phyloP scores from a whole-genome alignment of 92 coral and sea anemone species.

The Heteractis magnifica region DNA sequence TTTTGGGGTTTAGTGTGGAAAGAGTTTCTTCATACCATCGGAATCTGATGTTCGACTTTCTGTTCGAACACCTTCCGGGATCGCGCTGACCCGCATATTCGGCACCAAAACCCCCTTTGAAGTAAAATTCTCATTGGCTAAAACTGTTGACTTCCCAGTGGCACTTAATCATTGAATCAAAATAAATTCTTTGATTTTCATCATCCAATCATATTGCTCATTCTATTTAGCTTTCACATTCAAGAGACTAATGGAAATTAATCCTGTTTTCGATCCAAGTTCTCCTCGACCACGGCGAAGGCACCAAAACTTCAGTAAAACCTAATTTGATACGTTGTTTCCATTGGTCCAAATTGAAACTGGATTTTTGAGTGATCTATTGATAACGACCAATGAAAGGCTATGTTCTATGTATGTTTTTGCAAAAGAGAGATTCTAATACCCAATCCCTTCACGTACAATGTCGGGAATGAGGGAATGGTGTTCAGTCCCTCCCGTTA shows the following conservation, averaged over 20 bases:
- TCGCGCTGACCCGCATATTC: conserved; percentile 43
- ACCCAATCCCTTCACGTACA: conserved; percentile 11
- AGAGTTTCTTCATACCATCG: conserved; percentile 8
- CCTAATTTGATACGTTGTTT: neutral
- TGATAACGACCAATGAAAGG: conserved; percentile 1
- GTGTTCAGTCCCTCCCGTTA: conserved; percentile 40
- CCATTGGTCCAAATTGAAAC: neutral
- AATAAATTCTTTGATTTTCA: neutral
- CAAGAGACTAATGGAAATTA: neutral
- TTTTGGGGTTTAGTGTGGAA: neutral
- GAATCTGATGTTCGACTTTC: conserved; percentile 21
- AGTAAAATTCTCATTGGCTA: conserved; percentile 19
- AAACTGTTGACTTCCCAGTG: neutral
- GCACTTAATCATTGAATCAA: neutral
- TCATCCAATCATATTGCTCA: neutral
- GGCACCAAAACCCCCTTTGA: neutral
- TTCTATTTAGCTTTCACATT: neutral
- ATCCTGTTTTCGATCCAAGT: neutral
- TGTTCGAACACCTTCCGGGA: conserved; percentile 65
- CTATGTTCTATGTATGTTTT: conserved; percentile 7
- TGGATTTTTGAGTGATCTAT: neutral
- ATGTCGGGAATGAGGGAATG: conserved; percentile 8
- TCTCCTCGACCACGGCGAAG: neutral
- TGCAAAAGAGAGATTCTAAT: no score
- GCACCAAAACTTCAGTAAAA: neutral